phyloP scores from a whole-genome alignment of 92 coral and sea anemone genomes.

The Pocillopora grandis region DNA sequence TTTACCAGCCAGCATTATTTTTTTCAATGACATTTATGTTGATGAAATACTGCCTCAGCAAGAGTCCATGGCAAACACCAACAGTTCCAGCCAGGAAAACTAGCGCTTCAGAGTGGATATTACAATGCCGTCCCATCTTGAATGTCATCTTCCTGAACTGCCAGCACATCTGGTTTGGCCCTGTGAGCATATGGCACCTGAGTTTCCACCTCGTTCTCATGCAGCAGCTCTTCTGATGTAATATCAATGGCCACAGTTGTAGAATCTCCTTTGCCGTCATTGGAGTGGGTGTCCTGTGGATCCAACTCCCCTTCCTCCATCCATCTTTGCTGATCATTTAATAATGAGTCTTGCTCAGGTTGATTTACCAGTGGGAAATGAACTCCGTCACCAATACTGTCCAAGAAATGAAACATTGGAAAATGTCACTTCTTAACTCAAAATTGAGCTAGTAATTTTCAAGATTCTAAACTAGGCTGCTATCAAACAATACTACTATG shows the following conservation, averaged over 20 bases:
- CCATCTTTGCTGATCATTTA: constrained; percentile 80
- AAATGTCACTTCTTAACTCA: background rate
- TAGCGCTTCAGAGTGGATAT: background rate
- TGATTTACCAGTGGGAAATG: constrained; percentile 73
- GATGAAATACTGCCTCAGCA: background rate
- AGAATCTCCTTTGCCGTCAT: constrained; percentile 38
- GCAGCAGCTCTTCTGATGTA: constrained; percentile 60
- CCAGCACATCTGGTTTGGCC: constrained; percentile 60
- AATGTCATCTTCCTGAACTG: constrained; percentile 44
- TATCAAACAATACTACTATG: no score
- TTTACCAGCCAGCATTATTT: no score
- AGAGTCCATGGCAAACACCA: no score
- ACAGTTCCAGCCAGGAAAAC: background rate
- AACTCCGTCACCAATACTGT: constrained; percentile 91
- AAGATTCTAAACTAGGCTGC: background rate
- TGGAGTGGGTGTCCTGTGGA: constrained; percentile 48
- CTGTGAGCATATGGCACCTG: constrained; percentile 51
- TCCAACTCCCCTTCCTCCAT: constrained; percentile 91
- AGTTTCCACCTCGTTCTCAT: constrained; percentile 70
- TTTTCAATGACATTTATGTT: no score
- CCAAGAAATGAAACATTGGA: background rate
- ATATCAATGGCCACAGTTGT: constrained; percentile 33
- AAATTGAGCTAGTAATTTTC: background rate
- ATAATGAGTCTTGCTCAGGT: constrained; percentile 78
- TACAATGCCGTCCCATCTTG: constrained; percentile 70